Evolutionary conservation across 2,797 vertebrate species (phyloP), one percentile per base, ranked within the genome.

Genomic region (Cottoperca gobio): DNA sequence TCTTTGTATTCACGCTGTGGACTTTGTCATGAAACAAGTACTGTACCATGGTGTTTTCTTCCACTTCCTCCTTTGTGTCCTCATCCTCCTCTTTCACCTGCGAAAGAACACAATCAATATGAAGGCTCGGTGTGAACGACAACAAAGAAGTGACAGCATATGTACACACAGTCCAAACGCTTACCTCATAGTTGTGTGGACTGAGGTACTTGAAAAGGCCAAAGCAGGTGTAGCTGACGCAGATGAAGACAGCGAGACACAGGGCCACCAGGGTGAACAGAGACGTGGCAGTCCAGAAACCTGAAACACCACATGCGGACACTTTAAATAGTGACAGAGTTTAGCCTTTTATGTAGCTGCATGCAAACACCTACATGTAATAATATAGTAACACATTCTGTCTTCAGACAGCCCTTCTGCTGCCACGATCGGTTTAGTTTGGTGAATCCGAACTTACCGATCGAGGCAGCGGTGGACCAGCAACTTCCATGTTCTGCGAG

Each of bases 191-290:
- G 89, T 96, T 95, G 85, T 96, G 91, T 1, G 97, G 96, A 79
- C 96, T 97, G 83, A 98, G 95, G 90, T 98, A 96, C 90, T 95
- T 96, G 86, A 99, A 97, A 76, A 94, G 93, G 42, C 96, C 96
- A 9, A 98, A 98, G 92, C 96, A 97, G 78, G 96, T 94, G 78
- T 96, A 95, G 87, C 92, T 75, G 77, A 98, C 17, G 43, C 94
- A 95, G 87, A 96, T 87, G 49, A 94, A 65, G 42, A 99, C 88
- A 3, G 97, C 97, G 74, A 97, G 67, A 64, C 93, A 93, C 55
- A 98, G 80, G 52, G 97, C 93, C 40, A 97, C 90, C 71, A 98
- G 86, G 2, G 96, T 97, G 87, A 99, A 98, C 43, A 99, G 90
- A 16, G 96, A 97, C 0, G 95, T 96, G 13, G 94, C 85, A 0